Percentiles rank a stretch among this genome's conserved stretches.
Evolutionary conservation across 2,888 invertebrate species (phyloP).

Genomic region (Scrobipalpa costella): DNA sequence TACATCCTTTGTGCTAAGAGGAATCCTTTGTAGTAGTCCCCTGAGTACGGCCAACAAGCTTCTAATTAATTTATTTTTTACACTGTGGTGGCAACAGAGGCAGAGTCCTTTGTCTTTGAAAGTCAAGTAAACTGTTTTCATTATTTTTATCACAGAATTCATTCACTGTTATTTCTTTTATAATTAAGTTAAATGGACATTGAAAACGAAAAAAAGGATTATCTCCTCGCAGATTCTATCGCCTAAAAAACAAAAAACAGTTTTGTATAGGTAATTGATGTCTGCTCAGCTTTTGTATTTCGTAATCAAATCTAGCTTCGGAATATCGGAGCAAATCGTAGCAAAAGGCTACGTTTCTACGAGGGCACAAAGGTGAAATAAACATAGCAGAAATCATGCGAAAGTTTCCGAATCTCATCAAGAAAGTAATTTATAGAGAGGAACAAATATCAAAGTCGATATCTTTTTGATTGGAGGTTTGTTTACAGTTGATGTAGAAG

Average conservation of each 20-base stretch:
- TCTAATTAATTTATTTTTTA: constrained; percentile 4
- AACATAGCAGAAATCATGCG: not conserved
- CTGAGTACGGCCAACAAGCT: not conserved
- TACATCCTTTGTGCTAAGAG: not conserved
- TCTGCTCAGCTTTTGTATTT: not conserved
- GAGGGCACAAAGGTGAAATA: constrained; percentile 4
- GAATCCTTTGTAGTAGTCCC: not conserved
- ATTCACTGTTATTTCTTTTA: not conserved
- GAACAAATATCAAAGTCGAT: not conserved
- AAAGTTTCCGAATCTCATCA: not conserved
- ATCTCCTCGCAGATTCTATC: not conserved
- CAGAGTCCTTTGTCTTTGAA: not conserved
- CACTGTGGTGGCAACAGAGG: constrained; percentile 7
- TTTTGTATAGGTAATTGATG: no score
- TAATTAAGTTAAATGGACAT: not conserved
- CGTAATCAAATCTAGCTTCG: not conserved
- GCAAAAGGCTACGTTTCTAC: not conserved
- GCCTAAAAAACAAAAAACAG: no score
- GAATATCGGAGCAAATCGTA: not conserved
- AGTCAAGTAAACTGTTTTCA: constrained; percentile 4
- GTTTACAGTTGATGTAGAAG: not conserved
- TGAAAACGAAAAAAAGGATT: not conserved
- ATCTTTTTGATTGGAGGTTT: constrained; percentile 10
- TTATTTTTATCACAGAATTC: not conserved
- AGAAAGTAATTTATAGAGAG: constrained; percentile 10